These are phyloP conservation scores for Mormyrus iriodes DNA, from an alignment of 2,113 vertebrate species.

Conservation along the genomic window DNA sequence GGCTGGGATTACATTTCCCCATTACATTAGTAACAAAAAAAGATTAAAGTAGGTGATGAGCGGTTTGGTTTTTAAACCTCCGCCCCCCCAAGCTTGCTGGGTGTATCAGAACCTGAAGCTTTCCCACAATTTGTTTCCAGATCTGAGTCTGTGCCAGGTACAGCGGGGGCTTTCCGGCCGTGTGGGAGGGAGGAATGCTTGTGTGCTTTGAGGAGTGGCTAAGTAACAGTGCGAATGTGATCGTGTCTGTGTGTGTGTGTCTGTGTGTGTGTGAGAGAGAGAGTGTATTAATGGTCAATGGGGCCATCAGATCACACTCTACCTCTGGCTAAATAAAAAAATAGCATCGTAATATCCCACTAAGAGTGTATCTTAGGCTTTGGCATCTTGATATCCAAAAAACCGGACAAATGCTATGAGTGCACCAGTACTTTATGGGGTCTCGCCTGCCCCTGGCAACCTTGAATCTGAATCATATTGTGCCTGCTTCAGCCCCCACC, in stretches of 20 bases:
- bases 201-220: neutral
- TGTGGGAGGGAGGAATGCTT: neutral
- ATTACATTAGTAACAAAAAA: neutral
- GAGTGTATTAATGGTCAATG: neutral
- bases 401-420: neutral
- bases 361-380: neutral
- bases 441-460: neutral
- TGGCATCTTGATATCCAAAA: neutral
- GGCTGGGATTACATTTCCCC: neutral
- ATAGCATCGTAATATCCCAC: neutral
- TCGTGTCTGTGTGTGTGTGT: neutral
- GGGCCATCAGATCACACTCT: neutral
- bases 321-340: neutral
- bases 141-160: neutral
- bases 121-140: neutral
- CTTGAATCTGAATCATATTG: neutral
- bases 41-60: neutral
- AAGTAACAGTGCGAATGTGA: neutral
- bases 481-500: neutral
- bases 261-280: neutral
- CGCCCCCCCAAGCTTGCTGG: neutral
- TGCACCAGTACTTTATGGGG: neutral
- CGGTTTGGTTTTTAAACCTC: neutral
- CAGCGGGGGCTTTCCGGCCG: neutral
- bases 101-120: neutral